Evolutionary conservation across 2,888 invertebrate genomes (phyloP).

Genomic region (Cephonodes hylas): DNA sequence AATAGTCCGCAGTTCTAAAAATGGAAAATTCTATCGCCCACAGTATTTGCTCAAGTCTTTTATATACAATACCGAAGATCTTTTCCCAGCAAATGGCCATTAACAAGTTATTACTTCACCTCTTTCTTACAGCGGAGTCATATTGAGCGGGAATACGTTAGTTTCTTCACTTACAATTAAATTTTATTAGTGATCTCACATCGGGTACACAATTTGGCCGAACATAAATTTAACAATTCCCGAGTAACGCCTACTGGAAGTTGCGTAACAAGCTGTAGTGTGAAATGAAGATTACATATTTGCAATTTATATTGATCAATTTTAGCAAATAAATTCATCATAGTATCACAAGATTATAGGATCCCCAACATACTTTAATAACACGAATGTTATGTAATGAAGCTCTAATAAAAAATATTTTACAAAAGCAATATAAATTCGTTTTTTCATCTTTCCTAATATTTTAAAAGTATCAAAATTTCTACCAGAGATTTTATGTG

Average conservation of each 20-base stretch:
- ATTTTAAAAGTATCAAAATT: no score
- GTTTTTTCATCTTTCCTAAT: no score
- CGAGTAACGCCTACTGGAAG: not conserved
- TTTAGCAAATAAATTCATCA: no score
- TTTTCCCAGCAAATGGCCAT: not conserved
- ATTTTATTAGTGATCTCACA: slow-evolving; percentile 15
- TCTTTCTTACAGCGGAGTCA: not conserved
- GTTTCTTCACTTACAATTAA: slow-evolving; percentile 14
- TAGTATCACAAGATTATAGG: no score
- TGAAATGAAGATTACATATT: not conserved
- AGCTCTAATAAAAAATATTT: no score
- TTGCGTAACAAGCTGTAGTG: not conserved
- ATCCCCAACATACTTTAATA: no score
- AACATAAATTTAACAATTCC: slow-evolving; percentile 10
- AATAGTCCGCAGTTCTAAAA: no score
- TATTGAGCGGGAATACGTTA: not conserved
- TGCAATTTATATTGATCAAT: not conserved
- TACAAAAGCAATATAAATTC: no score
- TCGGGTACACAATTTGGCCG: not conserved
- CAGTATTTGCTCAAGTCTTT: not conserved
- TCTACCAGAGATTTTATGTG: no score
- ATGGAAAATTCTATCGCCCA: not conserved
- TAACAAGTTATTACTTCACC: slow-evolving; percentile 1
- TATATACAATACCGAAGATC: not conserved
- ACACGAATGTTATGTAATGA: no score